phyloP scores from a whole-genome alignment of 2,888 invertebrate species.

The Nymphalis urticae region DNA sequence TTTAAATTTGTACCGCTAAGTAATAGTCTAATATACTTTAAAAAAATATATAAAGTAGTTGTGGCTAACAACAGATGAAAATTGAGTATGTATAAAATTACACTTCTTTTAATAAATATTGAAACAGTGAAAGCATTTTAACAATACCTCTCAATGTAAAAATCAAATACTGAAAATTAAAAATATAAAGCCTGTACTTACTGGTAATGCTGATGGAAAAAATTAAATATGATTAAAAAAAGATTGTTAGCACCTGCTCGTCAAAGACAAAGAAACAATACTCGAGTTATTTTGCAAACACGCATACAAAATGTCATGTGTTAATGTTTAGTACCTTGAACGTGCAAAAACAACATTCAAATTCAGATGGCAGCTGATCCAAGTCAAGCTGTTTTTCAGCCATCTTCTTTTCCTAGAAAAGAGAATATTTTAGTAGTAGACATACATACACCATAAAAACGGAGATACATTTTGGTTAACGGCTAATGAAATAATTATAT shows the following conservation, averaged over 20 bases:
- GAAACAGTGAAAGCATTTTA: neutral
- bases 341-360: slow-evolving; percentile 98
- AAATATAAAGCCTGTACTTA: slow-evolving; percentile 46
- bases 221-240: slow-evolving; percentile 43
- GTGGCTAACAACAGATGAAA: neutral
- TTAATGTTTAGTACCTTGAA: slow-evolving; percentile 89
- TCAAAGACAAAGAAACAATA: slow-evolving; percentile 37
- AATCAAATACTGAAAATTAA: slow-evolving; percentile 15
- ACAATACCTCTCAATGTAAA: slow-evolving; percentile 8
- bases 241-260: slow-evolving; percentile 31
- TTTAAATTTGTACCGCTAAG: neutral
- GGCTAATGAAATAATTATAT: neutral
- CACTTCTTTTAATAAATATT: neutral
- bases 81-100: neutral
- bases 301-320: slow-evolving; percentile 30
- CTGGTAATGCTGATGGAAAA: slow-evolving; percentile 51
- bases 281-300: slow-evolving; percentile 25
- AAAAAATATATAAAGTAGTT: neutral
- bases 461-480: slow-evolving; percentile 8
- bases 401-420: slow-evolving; percentile 86
- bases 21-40: neutral
- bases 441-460: slow-evolving; percentile 27
- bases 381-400: slow-evolving; percentile 87
- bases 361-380: slow-evolving; percentile 96
- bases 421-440: slow-evolving; percentile 67